Evolutionary conservation across 2,113 vertebrate genomes (phyloP).

Genomic region (Bothrops jararaca): DNA sequence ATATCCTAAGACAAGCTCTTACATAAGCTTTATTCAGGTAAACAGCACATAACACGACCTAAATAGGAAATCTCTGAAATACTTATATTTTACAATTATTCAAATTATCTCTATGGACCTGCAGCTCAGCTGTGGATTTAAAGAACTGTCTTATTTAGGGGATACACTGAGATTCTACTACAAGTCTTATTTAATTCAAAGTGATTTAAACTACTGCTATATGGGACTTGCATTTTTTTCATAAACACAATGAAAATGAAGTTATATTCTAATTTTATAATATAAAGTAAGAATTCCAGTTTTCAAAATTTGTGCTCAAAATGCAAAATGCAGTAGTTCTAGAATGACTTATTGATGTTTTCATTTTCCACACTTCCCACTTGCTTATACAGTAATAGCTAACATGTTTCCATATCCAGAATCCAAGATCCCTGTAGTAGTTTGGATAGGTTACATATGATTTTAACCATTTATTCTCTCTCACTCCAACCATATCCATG

Average conservation of each 20-base stretch:
- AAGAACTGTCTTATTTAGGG: background rate
- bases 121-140: background rate
- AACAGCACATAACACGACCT: background rate
- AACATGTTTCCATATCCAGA: background rate
- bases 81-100: fast-evolving
- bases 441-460: background rate
- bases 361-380: background rate
- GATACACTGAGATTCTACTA: background rate
- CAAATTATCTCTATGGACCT: background rate
- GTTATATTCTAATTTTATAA: background rate
- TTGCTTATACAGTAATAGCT: background rate
- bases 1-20: background rate
- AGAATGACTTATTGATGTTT: background rate
- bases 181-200: background rate
- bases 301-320: background rate
- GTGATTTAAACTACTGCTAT: background rate
- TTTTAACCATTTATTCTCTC: background rate
- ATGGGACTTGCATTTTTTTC: background rate
- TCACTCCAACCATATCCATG: background rate
- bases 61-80: background rate
- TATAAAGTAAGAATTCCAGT: background rate
- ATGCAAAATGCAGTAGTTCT: background rate
- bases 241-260: background rate
- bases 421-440: background rate
- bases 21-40: background rate